Evolutionary conservation across 2,113 vertebrate genomes (phyloP).

Genomic region (Apteryx owenii): DNA sequence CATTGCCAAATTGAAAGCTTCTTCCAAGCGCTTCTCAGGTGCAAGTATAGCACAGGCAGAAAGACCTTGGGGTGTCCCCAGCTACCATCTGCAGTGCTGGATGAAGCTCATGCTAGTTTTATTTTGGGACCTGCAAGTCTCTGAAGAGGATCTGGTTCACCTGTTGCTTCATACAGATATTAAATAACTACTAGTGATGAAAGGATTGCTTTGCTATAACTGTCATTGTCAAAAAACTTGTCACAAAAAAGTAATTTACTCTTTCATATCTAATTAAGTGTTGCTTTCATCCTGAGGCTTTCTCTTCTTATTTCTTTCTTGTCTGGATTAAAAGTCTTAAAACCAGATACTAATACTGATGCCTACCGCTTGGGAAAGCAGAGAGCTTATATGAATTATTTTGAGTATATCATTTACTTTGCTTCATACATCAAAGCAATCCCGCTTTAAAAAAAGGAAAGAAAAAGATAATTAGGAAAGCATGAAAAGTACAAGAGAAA

Average conservation of each 20-base stretch:
- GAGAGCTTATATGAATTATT: neutral
- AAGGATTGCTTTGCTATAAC: neutral
- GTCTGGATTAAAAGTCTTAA: neutral
- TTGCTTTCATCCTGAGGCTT: neutral
- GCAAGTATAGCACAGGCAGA: neutral
- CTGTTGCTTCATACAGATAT: neutral
- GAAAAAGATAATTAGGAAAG: constrained; percentile 32
- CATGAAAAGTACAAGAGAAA: constrained; percentile 20
- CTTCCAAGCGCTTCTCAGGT: neutral
- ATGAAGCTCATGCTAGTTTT: neutral
- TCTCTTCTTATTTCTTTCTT: neutral
- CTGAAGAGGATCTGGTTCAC: neutral
- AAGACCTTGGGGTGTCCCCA: neutral
- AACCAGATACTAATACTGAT: neutral
- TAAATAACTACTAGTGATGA: neutral
- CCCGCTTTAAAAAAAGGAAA: neutral
- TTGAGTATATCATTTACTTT: constrained; percentile 4
- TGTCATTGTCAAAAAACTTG: neutral
- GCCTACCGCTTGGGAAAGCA: neutral
- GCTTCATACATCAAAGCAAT: constrained; percentile 39
- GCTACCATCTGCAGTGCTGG: neutral
- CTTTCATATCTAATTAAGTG: neutral
- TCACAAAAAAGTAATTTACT: neutral
- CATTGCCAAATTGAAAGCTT: neutral
- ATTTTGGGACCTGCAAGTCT: neutral